These are phyloP conservation scores for Lathronympha strigana DNA, from an alignment of 2,888 invertebrate genomes.

Conservation along the genomic window DNA sequence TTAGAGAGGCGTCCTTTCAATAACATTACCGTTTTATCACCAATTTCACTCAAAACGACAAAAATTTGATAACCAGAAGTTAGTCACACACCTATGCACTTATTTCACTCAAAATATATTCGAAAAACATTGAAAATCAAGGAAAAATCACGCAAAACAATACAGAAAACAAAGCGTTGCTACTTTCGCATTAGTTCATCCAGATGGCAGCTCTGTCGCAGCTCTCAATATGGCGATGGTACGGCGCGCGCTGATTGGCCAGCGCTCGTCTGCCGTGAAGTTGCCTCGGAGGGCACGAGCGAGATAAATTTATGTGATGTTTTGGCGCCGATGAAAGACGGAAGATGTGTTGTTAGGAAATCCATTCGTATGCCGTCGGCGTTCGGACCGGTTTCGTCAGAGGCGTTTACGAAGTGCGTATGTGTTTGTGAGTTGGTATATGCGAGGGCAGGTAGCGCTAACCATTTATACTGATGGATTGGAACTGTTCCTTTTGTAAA, in stretches of 20 bases:
- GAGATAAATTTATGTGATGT: conserved; percentile 79
- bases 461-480: conserved; percentile 74
- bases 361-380: conserved; percentile 78
- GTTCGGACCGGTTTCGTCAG: conserved; percentile 78
- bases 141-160: conserved; percentile 71
- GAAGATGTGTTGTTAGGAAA: conserved; percentile 75
- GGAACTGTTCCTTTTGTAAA: conserved; percentile 43
- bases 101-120: conserved; percentile 54
- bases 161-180: conserved; percentile 64
- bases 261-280: conserved; percentile 65
- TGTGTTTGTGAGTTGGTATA: conserved; percentile 69
- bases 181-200: conserved; percentile 65
- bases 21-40: conserved; percentile 53
- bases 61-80: conserved; percentile 48
- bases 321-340: conserved; percentile 79
- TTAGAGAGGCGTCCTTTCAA: conserved; percentile 62
- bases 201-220: conserved; percentile 71
- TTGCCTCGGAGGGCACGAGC: conserved; percentile 71
- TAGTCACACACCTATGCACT: conserved; percentile 61
- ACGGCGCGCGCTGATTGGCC: conserved; percentile 67
- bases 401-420: conserved; percentile 78
- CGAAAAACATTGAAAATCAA: conserved; percentile 57
- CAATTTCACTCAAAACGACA: conserved; percentile 49
- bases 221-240: conserved; percentile 81
- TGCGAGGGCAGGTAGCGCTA: conserved; percentile 75